Evolutionary conservation across 35 echinoderm and acorn worm genomes (phyloP), one percentile per base, ranked within the genome.

Genomic region (Anneissia japonica): DNA sequence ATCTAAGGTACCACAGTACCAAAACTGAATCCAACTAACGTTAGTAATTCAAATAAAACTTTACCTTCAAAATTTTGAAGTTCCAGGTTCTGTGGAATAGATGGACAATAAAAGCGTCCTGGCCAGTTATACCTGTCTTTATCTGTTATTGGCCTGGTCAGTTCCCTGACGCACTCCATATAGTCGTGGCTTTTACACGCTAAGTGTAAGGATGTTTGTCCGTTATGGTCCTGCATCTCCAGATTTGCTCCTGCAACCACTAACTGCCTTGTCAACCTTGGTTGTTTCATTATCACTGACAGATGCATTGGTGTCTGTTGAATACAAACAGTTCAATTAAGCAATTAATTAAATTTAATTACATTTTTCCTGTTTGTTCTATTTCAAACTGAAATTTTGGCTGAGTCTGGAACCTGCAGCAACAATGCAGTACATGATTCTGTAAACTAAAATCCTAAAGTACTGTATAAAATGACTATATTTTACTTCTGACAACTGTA

Each of bases 11-110:
- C n/a, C n/a, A n/a, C 12, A 12, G n/a, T 12, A n/a, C 51, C n/a
- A n/a, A n/a, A 12, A 64, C 51, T 64, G 12, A 13, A 64, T n/a
- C 51, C 12, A 64, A n/a, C n/a, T 64, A 13, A 13, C n/a, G 12
- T 64, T 13, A n/a, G n/a, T 13, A 13, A n/a, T n/a, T 64, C 12
- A 13, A 64, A 32, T 5, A 77, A 37, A 34, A 35, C 0, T 28
- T 81, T 38, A 81, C 79, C 79, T 81, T 81, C 79, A 81, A 38
- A 81, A 81, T 81, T 81, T 81, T 81, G 35, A 36, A 81, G 34
- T 39, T 81, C 79, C 37, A 81, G 40, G 30, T 81, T 39, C 31
- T 81, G 79, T 35, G 79, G 79, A 38, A 81, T 36, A 26, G 35
- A 37, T 38, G 4, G 79, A 9, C 23, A 35, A 12, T 16, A 17